Conservation (phyloP, 2,888 invertebrate genomes). For the Camptogramma bilineatum region DNA sequence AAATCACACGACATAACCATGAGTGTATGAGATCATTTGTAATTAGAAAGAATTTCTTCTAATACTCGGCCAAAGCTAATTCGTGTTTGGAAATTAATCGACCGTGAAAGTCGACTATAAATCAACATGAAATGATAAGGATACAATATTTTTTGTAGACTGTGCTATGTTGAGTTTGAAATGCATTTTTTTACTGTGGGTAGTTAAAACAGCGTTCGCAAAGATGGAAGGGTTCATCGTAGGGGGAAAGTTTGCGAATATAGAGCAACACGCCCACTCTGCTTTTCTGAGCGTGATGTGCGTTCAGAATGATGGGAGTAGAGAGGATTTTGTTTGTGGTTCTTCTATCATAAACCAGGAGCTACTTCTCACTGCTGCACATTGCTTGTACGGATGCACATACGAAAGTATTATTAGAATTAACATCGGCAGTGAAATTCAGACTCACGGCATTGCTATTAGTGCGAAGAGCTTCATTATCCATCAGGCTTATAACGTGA, state of each 20-base stretch:
- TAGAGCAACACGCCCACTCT: constrained; percentile 37
- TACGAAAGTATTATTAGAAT: not conserved
- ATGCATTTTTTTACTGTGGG: constrained; percentile 15
- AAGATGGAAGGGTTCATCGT: constrained; percentile 38
- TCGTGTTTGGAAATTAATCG: too few species aligned
- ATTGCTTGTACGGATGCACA: constrained; percentile 21
- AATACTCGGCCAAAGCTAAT: too few species aligned
- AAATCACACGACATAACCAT: too few species aligned
- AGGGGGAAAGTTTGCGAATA: constrained; percentile 33
- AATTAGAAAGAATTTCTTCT: too few species aligned
- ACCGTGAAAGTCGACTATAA: too few species aligned
- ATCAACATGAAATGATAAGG: too few species aligned
- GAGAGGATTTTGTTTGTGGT: constrained; percentile 38
- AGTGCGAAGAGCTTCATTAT: constrained; percentile 38
- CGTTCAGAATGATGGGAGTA: not conserved
- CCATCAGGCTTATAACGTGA: constrained; percentile 45
- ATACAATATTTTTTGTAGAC: not conserved
- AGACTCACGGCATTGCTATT: constrained; percentile 4
- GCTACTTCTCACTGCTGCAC: constrained; percentile 32
- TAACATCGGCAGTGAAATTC: constrained; percentile 7
- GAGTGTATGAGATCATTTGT: too few species aligned
- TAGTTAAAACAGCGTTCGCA: constrained; percentile 16
- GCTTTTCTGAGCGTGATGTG: constrained; percentile 37
- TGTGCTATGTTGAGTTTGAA: constrained; percentile 15
- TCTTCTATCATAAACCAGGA: constrained; percentile 44